Evolutionary conservation across 2,113 vertebrate species (phyloP).

Genomic region (Pimephales promelas): DNA sequence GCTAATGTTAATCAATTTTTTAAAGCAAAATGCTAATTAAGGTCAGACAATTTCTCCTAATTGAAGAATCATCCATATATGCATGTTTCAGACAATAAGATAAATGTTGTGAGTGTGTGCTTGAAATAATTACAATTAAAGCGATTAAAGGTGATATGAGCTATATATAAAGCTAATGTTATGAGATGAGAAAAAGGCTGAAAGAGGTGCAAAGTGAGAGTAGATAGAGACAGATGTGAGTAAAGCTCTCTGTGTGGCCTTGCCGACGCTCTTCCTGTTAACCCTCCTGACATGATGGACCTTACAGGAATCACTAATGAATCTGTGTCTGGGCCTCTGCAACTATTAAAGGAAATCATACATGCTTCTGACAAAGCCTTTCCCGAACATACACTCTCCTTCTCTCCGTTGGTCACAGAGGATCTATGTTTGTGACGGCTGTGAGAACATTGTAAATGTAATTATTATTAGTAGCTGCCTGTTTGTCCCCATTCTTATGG

Average conservation of each 20-base stretch:
- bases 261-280: conserved; percentile 78
- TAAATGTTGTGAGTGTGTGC: background rate
- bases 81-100: background rate
- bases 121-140: too few species aligned
- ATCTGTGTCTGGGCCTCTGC: conserved; percentile 66
- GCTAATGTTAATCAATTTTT: background rate
- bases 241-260: conserved; percentile 61
- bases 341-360: conserved; percentile 57
- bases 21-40: background rate
- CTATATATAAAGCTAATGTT: too few species aligned
- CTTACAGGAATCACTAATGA: conserved; percentile 81
- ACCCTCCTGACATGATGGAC: conserved; percentile 74
- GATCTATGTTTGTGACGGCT: conserved; percentile 8
- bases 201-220: conserved; percentile 3
- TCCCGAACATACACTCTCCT: conserved; percentile 53
- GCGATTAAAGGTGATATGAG: too few species aligned
- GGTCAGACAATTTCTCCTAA: background rate
- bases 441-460: background rate
- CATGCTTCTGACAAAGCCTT: conserved; percentile 49
- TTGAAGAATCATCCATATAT: background rate
- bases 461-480: conserved; percentile 3
- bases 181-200: background rate
- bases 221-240: conserved; percentile 33
- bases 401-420: background rate
- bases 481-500: background rate